These are phyloP conservation scores for Eupithecia abbreviata DNA, from an alignment of 2,888 invertebrate species.

Conservation along the genomic window DNA sequence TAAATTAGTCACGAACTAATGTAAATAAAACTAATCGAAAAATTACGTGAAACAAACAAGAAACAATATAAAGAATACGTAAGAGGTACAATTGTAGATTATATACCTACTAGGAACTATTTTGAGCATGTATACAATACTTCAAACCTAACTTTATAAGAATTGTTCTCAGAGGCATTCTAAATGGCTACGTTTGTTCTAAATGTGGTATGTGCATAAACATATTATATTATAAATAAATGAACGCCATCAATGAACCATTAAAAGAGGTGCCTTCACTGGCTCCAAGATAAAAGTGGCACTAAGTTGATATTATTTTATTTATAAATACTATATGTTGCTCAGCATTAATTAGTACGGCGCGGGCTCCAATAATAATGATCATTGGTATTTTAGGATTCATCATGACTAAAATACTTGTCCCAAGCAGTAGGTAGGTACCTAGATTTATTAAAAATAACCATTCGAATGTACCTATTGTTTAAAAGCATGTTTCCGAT, in stretches of 20 bases:
- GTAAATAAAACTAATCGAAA: constrained; percentile 16
- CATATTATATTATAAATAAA: not conserved
- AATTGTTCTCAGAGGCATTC: not conserved
- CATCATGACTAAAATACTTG: not conserved
- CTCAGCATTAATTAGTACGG: not conserved
- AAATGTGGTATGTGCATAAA: not conserved
- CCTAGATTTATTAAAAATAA: not conserved
- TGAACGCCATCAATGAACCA: not conserved
- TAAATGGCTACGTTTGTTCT: not conserved
- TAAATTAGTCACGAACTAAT: constrained; percentile 24
- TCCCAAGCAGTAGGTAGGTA: not conserved
- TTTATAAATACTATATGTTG: not conserved
- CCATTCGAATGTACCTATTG: constrained; percentile 1
- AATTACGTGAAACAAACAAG: not conserved
- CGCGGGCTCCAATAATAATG: not conserved
- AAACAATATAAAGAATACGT: no score
- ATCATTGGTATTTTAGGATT: not conserved
- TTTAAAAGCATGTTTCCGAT: not conserved
- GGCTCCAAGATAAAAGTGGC: not conserved
- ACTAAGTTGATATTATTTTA: not conserved
- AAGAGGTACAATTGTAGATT: no score
- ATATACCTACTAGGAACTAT: no score
- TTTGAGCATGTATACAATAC: no score
- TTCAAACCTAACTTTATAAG: no score
- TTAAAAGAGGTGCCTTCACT: not conserved